Base-by-base conservation (phyloP, 35 echinoderm and acorn worm genomes). In the Stichopus chloronotus region DNA sequence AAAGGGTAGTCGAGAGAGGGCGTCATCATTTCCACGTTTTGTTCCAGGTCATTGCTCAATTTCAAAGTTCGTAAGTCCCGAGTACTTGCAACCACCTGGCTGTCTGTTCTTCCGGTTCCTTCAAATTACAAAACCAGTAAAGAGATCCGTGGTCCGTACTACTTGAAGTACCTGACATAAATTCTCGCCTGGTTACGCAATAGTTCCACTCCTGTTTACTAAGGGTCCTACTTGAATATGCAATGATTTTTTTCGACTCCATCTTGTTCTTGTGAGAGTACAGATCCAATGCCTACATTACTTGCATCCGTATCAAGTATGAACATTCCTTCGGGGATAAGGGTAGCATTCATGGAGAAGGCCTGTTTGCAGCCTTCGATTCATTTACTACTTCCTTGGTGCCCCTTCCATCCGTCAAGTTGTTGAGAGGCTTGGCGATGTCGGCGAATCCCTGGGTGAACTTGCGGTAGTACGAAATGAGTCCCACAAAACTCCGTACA, bases 241-340 rank as follows among this genome's bases (percentile, higher is more conserved):
- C 86, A 0, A 93, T 83, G n/a, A 95, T 92, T 78, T 63, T 63
- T 93, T n/a, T 95, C 94, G 25, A 81, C 87, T 9, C 92, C 92
- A 76, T 93, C 55, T 71, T 95, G 94, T 71, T 92, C 81, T 57
- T 95, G 90, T 16, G 91, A 92, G 16, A 95, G 55, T 22, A 86
- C 81, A 3, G 79, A 90, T 8, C 91, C 91, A 19, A 95, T 86
- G 22, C 80, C 91, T 61, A 72, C 56, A 10, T 84, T 43, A 78
- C 90, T 88, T 16, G 91, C 94, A 86, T 96, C 95, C 1, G 92
- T 94, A 59, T 94, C 95, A 13, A 96, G 71, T 11, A 96, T 96
- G 43, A 76, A 94, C 17, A 63, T 30, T n/a, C 88, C 88, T 4
- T 91, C 92, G 65, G 65, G 78, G 5, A 53, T 24, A 5, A 92